phyloP scores from a whole-genome alignment of 2,888 invertebrate species.

The Plebejus melissa region DNA sequence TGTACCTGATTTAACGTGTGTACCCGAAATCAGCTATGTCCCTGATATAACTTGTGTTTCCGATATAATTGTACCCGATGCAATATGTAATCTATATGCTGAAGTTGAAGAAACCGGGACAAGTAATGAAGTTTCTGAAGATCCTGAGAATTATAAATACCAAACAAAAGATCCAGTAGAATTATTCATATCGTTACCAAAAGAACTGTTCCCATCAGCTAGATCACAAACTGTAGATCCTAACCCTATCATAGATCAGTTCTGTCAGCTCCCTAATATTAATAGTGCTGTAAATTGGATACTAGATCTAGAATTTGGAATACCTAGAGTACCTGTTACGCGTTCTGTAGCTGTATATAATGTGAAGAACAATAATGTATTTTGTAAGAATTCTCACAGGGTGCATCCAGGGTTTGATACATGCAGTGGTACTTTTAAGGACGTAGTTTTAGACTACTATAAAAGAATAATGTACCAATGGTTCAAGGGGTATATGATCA shows the following conservation, averaged over 20 bases:
- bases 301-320: slow-evolving; percentile 59
- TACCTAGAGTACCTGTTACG: slow-evolving; percentile 47
- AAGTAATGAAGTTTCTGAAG: slow-evolving; percentile 30
- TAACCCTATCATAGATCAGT: slow-evolving; percentile 57
- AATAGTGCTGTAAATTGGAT: slow-evolving; percentile 50
- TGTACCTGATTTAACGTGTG: slow-evolving; percentile 27
- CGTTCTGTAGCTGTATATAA: slow-evolving; percentile 55
- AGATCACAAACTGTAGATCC: slow-evolving; percentile 52
- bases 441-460: slow-evolving; percentile 53
- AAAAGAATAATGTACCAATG: slow-evolving; percentile 54
- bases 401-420: slow-evolving; percentile 60
- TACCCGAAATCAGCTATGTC: slow-evolving; percentile 17
- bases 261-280: slow-evolving; percentile 51
- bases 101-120: slow-evolving; percentile 29
- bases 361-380: slow-evolving; percentile 52
- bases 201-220: slow-evolving; percentile 54
- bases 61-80: slow-evolving; percentile 25
- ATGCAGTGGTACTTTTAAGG: slow-evolving; percentile 52
- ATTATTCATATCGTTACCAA: slow-evolving; percentile 50
- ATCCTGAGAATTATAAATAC: slow-evolving; percentile 22
- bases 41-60: slow-evolving; percentile 19
- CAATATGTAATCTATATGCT: slow-evolving; percentile 23
- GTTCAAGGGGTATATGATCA: slow-evolving; percentile 53
- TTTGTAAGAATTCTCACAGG: slow-evolving; percentile 53
- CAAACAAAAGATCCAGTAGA: slow-evolving; percentile 42